phyloP scores from a whole-genome alignment of 2,797 vertebrate genomes.

The Pseudomugil gertrudae region DNA sequence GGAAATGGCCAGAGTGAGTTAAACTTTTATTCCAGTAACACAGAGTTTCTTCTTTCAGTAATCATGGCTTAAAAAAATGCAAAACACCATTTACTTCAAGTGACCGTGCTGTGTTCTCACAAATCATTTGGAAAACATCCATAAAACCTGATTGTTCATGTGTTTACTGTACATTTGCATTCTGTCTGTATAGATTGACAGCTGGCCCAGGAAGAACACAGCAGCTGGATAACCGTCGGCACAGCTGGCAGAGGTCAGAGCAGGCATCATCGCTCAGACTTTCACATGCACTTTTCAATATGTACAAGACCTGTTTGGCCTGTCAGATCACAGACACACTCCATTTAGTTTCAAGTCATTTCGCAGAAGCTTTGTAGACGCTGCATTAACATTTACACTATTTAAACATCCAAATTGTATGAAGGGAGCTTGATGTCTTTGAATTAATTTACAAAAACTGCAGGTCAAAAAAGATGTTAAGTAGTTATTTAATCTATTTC shows the following conservation, averaged over 20 bases:
- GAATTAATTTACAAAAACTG: neutral
- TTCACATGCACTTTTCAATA: neutral
- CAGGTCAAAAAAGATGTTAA: neutral
- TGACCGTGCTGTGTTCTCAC: too few relatives aligned
- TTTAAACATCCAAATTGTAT: neutral
- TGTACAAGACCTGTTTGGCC: neutral
- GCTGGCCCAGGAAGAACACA: conserved; percentile 16
- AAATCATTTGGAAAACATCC: neutral
- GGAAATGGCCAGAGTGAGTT: neutral
- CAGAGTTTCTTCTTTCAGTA: neutral
- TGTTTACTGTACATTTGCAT: conserved; percentile 21
- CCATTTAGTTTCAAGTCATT: neutral
- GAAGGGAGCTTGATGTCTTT: neutral
- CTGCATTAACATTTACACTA: neutral
- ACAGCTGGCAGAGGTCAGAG: conserved; percentile 41
- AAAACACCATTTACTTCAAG: neutral
- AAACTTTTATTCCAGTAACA: neutral
- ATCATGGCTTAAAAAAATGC: neutral
- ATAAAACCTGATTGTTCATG: neutral
- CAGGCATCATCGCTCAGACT: conserved; percentile 29
- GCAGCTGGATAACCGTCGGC: conserved; percentile 40
- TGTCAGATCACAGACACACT: conserved; percentile 2
- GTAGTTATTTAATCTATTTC: too few relatives aligned
- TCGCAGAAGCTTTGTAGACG: neutral
- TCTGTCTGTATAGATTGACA: conserved; percentile 25